phyloP scores from a whole-genome alignment of 1,140 invertebrate genomes.

The Heliconius congener region DNA sequence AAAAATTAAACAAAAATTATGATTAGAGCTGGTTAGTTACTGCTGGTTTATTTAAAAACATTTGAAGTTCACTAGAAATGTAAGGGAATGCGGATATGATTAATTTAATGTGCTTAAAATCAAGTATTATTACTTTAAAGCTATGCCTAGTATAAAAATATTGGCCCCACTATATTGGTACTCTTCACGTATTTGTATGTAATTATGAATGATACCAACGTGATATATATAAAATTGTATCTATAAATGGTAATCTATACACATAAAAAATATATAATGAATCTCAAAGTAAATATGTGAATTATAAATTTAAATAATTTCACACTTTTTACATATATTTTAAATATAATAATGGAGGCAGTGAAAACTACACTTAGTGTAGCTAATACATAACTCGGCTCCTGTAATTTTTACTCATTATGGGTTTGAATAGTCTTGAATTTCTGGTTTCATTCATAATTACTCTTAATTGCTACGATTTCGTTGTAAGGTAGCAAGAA shows the following conservation, averaged over 20 bases:
- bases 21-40: not conserved
- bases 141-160: conserved; percentile 30
- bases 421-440: not conserved
- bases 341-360: not conserved
- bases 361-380: conserved; percentile 2
- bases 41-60: not conserved
- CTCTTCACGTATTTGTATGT: not conserved
- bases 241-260: not conserved
- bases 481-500: not conserved
- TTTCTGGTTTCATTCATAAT: conserved; percentile 5
- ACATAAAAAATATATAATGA: not conserved
- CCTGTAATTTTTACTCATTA: not conserved
- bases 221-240: not conserved
- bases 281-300: not conserved
- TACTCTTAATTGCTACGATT: not conserved
- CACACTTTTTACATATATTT: not conserved
- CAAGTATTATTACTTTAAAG: conserved; percentile 34
- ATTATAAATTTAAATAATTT: not conserved
- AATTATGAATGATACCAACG: not conserved
- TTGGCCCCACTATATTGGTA: conserved; percentile 32
- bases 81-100: not conserved
- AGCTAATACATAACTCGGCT: not conserved
- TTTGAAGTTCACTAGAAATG: conserved; percentile 6
- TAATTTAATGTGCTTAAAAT: conserved; percentile 30
- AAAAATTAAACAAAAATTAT: conserved; percentile 6